These are phyloP conservation scores for Paramisgurnus dabryanus DNA, from an alignment of 2,113 vertebrate species.

Conservation along the genomic window DNA sequence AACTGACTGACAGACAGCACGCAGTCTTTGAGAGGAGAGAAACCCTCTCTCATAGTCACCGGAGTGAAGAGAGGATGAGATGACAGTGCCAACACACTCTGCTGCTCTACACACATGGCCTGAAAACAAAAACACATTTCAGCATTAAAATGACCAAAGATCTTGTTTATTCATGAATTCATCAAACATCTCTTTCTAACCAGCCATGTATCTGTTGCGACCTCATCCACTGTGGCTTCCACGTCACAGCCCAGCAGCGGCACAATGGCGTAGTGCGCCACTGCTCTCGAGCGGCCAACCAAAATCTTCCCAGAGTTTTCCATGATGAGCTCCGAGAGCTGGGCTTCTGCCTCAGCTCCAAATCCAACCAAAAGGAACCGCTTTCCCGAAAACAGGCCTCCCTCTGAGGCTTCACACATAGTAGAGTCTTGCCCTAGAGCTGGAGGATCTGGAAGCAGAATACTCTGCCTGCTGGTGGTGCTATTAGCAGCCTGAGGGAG, in stretches of 20 bases:
- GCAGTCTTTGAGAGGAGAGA: conserved; percentile 80
- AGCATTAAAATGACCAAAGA: no score
- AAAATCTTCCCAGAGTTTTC: conserved; percentile 84
- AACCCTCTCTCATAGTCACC: conserved; percentile 81
- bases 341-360: conserved; percentile 77
- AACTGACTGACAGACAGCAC: conserved; percentile 96
- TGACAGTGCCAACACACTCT: conserved; percentile 77
- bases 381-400: conserved; percentile 81
- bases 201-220: conserved; percentile 96
- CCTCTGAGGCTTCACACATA: conserved; percentile 68
- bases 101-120: conserved; percentile 88
- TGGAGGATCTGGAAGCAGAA: conserved; percentile 47
- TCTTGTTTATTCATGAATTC: background rate
- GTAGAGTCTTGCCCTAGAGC: conserved; percentile 64
- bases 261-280: conserved; percentile 92
- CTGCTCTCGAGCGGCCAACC: conserved; percentile 69
- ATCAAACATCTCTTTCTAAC: conserved; percentile 79
- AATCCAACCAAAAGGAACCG: conserved; percentile 88
- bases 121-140: conserved; percentile 57
- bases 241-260: conserved; percentile 88
- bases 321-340: conserved; percentile 76
- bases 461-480: conserved; percentile 52
- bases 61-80: conserved; percentile 90
- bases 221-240: conserved; percentile 87
- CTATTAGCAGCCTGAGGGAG: conserved; percentile 51